Evolutionary conservation across 2,888 invertebrate species (phyloP).

Genomic region (Apodemia zela): DNA sequence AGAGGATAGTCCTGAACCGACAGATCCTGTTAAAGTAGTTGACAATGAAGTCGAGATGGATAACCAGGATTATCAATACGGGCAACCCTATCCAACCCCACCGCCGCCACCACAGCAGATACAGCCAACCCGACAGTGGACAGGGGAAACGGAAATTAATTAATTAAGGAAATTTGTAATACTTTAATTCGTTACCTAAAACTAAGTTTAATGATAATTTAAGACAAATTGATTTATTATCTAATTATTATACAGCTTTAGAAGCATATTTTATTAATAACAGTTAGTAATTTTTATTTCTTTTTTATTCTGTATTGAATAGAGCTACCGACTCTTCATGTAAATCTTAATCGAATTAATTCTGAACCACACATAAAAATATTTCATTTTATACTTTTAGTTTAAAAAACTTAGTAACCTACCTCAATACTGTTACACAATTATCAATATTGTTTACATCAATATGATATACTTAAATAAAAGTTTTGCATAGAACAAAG

Average conservation of each 20-base stretch:
- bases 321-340: no score
- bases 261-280: background rate
- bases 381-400: no score
- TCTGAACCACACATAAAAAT: no score
- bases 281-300: background rate
- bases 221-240: background rate
- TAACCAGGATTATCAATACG: slow-evolving; percentile 45
- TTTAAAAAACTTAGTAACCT: no score
- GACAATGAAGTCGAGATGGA: slow-evolving; percentile 43
- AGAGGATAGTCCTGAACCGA: slow-evolving; percentile 64
- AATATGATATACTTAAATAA: no score
- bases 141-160: slow-evolving; percentile 70
- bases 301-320: no score
- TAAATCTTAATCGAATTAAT: no score
- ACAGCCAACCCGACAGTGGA: slow-evolving; percentile 49
- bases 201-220: background rate
- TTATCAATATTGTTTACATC: no score
- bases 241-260: background rate
- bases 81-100: slow-evolving; percentile 34
- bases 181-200: background rate
- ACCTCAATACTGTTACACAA: no score
- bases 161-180: slow-evolving; percentile 34
- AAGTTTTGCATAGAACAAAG: no score
- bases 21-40: slow-evolving; percentile 52
- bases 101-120: slow-evolving; percentile 33